Conservation (phyloP, 2,888 invertebrate species). For the Chrysolina oricalcia region DNA sequence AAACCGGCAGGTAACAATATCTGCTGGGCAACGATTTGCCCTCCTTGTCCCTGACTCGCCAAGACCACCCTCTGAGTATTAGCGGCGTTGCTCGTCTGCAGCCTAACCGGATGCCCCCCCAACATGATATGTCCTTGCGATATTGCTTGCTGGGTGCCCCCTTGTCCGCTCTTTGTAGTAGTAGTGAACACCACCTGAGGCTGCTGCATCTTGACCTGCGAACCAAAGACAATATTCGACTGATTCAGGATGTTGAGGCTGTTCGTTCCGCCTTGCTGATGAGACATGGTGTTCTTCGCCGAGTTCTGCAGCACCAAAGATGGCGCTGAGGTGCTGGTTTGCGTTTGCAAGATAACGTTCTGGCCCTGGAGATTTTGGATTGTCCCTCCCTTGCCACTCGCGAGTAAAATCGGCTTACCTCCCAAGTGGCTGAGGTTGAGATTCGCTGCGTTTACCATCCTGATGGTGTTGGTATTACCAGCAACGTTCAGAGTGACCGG, state of each 20-base stretch:
- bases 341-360: conserved; percentile 71
- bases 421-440: conserved; percentile 74
- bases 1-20: conserved; percentile 78
- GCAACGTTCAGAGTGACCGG: conserved; percentile 61
- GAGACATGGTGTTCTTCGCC: conserved; percentile 49
- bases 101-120: conserved; percentile 68
- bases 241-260: conserved; percentile 65
- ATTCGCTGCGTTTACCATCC: conserved; percentile 74
- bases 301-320: conserved; percentile 64
- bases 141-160: conserved; percentile 53
- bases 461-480: conserved; percentile 66
- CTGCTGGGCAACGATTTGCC: conserved; percentile 74
- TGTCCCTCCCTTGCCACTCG: conserved; percentile 70
- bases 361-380: conserved; percentile 70
- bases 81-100: conserved; percentile 63
- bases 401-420: conserved; percentile 75
- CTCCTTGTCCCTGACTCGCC: conserved; percentile 74
- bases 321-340: conserved; percentile 55
- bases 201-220: conserved; percentile 67
- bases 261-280: conserved; percentile 52
- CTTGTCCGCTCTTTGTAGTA: conserved; percentile 55
- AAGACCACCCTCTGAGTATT: conserved; percentile 72
- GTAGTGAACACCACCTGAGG: conserved; percentile 67
- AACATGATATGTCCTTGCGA: conserved; percentile 66
- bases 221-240: conserved; percentile 65